Evolutionary conservation across 1,140 invertebrate genomes (phyloP), one percentile per base, ranked within the genome.

Genomic region (Camponotus pennsylvanicus): DNA sequence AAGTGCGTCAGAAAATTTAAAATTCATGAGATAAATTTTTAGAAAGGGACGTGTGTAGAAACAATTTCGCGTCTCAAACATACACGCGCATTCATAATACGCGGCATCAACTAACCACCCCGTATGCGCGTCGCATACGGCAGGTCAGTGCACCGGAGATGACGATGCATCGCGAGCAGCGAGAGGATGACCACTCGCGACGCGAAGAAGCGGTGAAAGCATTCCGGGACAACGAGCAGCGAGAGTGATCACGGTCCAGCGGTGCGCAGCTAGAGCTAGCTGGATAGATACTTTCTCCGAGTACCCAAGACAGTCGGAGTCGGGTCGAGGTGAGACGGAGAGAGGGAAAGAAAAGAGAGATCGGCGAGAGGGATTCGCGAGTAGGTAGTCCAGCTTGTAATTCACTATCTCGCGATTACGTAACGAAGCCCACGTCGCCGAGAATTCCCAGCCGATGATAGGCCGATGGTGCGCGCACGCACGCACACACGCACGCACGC

Each of bases 131-230:
- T 27, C 34, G 40, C 9, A 40, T 92, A 89, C 61, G 92, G 88
- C 87, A 93, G 93, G 92, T 93, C 93, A 93, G 93, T 93, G 91
- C 88, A 75, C 85, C 86, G 87, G 69, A 78, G 42, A 67, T 76
- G 84, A 84, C 42, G 86, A 69, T 86, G 85, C 84, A 87, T 1
- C 84, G 49, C 49, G 78, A 9, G 70, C 70, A 69, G 57, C 64
- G 80, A 85, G 70, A 75, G 49, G 75, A 88, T 77, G 69, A 88
- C 55, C 82, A 21, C 67, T 64, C 82, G 71, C 37, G 37, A 77
- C 45, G 73, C 61, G 55, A 82, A 71, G 75, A 88, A 87, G 86
- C 84, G 86, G 91, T 91, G 89, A 93, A 92, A 92, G 92, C 92
- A 88, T 90, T 89, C 75, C 89, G 52, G 73, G 37, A 59, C 59